Evolutionary conservation across 1,140 invertebrate genomes (phyloP).

Genomic region (Piezodorus guildinii): DNA sequence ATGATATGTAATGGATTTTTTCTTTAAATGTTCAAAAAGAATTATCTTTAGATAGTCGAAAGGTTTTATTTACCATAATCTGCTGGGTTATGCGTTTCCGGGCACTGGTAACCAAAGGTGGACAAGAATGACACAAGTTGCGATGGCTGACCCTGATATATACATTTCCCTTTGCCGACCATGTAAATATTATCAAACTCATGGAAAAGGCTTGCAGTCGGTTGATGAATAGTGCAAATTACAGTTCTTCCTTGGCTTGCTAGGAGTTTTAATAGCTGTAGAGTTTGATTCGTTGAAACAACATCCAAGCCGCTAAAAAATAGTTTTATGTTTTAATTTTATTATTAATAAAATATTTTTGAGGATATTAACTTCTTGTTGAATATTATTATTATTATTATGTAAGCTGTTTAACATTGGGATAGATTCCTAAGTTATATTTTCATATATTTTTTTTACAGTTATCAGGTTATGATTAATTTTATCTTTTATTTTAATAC

Average conservation of each 20-base stretch:
- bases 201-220: constrained; percentile 48
- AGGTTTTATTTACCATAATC: constrained; percentile 29
- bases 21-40: no score
- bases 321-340: no score
- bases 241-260: constrained; percentile 46
- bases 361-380: no score
- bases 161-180: constrained; percentile 44
- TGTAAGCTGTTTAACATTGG: not conserved
- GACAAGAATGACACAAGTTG: constrained; percentile 41
- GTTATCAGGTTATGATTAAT: no score
- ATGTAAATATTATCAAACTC: constrained; percentile 51
- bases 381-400: not conserved
- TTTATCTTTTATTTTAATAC: not conserved
- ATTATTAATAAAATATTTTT: no score
- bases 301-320: constrained; percentile 46
- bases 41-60: not conserved
- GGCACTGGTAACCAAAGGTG: constrained; percentile 27
- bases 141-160: constrained; percentile 42
- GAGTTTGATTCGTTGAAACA: constrained; percentile 45
- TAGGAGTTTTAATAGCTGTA: constrained; percentile 34
- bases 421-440: no score
- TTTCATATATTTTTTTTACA: no score
- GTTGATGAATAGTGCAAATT: constrained; percentile 58
- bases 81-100: constrained; percentile 37
- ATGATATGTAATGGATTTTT: no score